phyloP scores from a whole-genome alignment of 2,113 vertebrate genomes.

The Colaptes auratus region DNA sequence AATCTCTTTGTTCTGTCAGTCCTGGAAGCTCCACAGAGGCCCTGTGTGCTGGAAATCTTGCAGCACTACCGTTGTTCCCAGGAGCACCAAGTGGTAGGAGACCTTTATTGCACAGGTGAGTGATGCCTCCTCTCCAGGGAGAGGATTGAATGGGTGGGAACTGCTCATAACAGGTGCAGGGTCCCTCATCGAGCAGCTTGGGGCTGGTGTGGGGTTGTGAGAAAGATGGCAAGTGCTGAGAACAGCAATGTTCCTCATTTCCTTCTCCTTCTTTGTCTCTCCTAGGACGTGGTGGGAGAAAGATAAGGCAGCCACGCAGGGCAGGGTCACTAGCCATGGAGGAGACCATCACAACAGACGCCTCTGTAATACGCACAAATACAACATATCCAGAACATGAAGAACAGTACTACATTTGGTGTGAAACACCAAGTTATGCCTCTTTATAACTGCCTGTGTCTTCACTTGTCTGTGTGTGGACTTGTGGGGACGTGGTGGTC shows the following conservation, averaged over 20 bases:
- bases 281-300: background rate
- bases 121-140: background rate
- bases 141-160: background rate
- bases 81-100: background rate
- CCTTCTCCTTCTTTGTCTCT: background rate
- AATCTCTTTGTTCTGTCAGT: background rate
- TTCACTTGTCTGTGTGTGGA: background rate
- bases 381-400: too few species aligned
- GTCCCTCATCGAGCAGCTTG: background rate
- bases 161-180: background rate
- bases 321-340: too few species aligned
- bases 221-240: background rate
- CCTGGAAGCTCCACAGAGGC: background rate
- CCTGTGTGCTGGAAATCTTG: background rate
- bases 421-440: too few species aligned
- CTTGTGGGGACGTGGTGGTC: slow-evolving; percentile 3
- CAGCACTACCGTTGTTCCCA: background rate
- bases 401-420: too few species aligned
- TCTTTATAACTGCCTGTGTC: too few species aligned
- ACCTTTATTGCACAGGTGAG: background rate
- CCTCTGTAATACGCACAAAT: too few species aligned
- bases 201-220: background rate
- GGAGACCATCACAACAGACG: background rate
- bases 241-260: background rate
- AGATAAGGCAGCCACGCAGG: background rate